phyloP scores from a whole-genome alignment of 2,113 vertebrate genomes.

The Leucosticte australis region DNA sequence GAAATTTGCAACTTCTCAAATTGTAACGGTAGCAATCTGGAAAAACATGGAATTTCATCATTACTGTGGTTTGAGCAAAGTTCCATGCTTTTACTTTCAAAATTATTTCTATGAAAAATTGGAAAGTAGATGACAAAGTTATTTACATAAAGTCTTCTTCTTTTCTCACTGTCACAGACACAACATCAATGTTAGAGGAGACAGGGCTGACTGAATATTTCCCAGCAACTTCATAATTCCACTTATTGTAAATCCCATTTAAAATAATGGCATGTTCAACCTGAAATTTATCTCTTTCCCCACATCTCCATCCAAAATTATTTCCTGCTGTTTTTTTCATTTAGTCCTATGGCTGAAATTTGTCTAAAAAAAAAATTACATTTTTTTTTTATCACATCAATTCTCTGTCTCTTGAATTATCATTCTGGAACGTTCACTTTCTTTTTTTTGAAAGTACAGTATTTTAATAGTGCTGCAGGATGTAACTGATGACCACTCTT shows the following conservation, averaged over 20 bases:
- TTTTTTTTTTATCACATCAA: neutral
- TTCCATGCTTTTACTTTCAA: neutral
- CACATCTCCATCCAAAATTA: neutral
- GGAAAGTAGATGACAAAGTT: neutral
- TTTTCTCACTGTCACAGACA: neutral
- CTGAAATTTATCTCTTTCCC: neutral
- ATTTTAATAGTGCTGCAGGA: neutral
- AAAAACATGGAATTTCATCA: neutral
- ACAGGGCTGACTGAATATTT: neutral
- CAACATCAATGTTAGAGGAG: too few relatives aligned
- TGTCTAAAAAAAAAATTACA: accelerated
- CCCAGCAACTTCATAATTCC: neutral
- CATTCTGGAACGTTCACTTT: neutral
- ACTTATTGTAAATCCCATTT: neutral
- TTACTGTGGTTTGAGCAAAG: neutral
- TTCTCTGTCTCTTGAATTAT: neutral
- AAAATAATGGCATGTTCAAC: neutral
- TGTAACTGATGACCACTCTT: neutral
- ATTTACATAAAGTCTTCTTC: neutral
- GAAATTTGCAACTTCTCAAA: neutral
- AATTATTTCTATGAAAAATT: neutral
- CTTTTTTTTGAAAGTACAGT: neutral
- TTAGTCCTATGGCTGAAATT: neutral
- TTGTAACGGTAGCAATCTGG: neutral
- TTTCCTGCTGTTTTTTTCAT: neutral